Conservation (phyloP, 1,140 invertebrate species). For the Daktulosphaira vitifoliae region DNA sequence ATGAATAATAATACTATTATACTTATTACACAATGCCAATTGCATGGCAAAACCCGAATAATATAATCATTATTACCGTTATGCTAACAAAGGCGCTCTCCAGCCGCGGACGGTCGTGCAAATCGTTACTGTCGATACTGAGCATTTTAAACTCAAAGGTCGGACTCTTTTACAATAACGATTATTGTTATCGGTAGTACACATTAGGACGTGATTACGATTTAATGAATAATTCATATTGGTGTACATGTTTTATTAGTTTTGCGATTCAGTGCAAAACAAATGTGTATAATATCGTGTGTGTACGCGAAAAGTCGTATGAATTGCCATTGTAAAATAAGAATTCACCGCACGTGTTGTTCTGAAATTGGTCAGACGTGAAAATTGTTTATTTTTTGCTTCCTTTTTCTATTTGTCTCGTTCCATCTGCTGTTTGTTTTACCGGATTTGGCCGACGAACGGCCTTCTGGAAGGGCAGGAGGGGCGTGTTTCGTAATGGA, state of each 20-base stretch:
- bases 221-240: constrained; percentile 29
- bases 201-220: no score
- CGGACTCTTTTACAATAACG: constrained; percentile 9
- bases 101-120: neutral
- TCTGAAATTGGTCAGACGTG: constrained; percentile 26
- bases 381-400: constrained; percentile 24
- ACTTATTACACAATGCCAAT: no score
- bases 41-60: no score
- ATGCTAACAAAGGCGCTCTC: no score
- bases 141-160: neutral
- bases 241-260: no score
- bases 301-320: no score
- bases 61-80: no score
- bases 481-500: constrained; percentile 10
- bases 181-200: no score
- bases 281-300: neutral
- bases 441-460: constrained; percentile 11
- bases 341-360: constrained; percentile 26
- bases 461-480: neutral
- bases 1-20: no score
- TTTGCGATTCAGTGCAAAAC: neutral
- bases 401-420: constrained; percentile 17
- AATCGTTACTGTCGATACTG: constrained; percentile 15
- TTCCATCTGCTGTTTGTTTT: constrained; percentile 19
- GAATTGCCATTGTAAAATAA: neutral